Evolutionary conservation across 1,140 invertebrate species (phyloP).

Genomic region (Lucilia cuprina): DNA sequence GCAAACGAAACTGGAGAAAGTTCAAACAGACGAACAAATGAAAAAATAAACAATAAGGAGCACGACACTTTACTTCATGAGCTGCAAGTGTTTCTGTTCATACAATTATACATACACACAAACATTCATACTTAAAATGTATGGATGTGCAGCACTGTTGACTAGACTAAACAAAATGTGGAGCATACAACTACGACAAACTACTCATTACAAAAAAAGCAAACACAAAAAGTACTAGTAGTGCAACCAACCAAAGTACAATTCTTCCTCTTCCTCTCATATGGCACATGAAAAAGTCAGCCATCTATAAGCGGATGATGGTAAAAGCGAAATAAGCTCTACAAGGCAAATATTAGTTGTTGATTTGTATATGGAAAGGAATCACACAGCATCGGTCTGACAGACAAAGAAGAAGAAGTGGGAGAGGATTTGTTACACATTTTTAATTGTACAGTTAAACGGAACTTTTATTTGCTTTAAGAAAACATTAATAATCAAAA

Average conservation of each 20-base stretch:
- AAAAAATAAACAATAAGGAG: constrained; percentile 55
- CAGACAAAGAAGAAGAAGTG: background rate
- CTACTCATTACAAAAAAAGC: background rate
- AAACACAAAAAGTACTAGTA: background rate
- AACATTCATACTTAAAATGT: background rate
- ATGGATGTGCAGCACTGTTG: background rate
- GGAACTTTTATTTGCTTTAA: constrained; percentile 25
- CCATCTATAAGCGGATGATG: constrained; percentile 31
- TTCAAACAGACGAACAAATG: constrained; percentile 62
- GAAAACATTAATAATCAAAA: constrained; percentile 35
- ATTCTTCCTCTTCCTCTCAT: background rate
- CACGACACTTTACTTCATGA: constrained; percentile 13
- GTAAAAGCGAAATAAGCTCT: constrained; percentile 29
- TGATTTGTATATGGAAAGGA: background rate
- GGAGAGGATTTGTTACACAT: constrained; percentile 13
- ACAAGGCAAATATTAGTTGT: constrained; percentile 27
- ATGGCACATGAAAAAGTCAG: background rate
- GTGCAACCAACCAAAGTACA: background rate
- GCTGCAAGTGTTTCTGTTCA: background rate
- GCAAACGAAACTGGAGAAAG: constrained; percentile 63
- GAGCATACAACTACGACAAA: background rate
- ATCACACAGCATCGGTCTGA: background rate
- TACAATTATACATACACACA: background rate
- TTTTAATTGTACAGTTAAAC: constrained; percentile 34
- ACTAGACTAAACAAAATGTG: background rate